Evolutionary conservation across 2,888 invertebrate genomes (phyloP).

Genomic region (Dryomyza anilis): DNA sequence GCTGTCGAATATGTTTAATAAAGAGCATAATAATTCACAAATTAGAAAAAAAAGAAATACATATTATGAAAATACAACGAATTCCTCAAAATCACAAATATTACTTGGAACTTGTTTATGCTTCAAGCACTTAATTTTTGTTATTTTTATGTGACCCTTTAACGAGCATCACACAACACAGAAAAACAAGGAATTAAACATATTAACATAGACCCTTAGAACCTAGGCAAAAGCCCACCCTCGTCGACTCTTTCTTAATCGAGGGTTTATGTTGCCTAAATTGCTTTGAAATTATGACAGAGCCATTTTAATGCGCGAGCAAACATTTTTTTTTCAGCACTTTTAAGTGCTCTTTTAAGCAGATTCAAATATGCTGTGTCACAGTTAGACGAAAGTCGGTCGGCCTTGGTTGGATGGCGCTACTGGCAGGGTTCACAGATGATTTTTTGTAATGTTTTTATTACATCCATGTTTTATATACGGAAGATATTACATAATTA

Average conservation of each 20-base stretch:
- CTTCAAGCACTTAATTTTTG: constrained; percentile 3
- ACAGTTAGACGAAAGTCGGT: too few relatives aligned
- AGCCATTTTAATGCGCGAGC: constrained; percentile 6
- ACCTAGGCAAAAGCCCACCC: background rate
- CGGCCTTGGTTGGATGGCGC: too few relatives aligned
- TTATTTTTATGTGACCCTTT: constrained; percentile 14
- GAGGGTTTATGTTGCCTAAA: background rate
- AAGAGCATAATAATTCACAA: too few relatives aligned
- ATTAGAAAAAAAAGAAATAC: too few relatives aligned
- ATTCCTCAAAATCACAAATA: too few relatives aligned
- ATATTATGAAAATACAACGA: too few relatives aligned
- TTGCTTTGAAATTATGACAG: background rate
- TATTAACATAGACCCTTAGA: background rate
- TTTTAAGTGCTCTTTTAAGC: background rate
- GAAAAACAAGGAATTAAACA: background rate
- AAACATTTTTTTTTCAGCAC: background rate
- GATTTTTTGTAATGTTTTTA: too few relatives aligned
- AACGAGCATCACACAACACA: background rate
- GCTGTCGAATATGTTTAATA: too few relatives aligned
- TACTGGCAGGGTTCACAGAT: background rate
- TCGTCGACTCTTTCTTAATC: background rate
- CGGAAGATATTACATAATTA: too few relatives aligned
- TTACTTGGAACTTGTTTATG: too few relatives aligned
- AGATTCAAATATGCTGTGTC: background rate
- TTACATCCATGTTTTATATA: too few relatives aligned